A percentile compares a stretch with the other conserved stretches of the same genome.
These are phyloP conservation scores for Pipistrellus pygmaeus DNA, from an alignment of 2,797 vertebrate species.

Conservation along the genomic window DNA sequence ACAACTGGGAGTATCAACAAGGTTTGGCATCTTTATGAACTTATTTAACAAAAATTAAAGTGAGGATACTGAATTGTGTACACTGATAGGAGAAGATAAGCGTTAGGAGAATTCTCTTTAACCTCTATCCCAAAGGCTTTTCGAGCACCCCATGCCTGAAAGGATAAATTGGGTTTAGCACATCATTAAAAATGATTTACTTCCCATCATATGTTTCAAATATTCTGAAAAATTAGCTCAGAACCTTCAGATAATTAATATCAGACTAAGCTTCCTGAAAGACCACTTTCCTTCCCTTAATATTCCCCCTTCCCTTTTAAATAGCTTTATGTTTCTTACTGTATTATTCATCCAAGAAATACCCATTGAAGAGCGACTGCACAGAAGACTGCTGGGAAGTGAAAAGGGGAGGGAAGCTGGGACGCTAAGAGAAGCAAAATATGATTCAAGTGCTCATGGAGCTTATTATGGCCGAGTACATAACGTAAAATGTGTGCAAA, in stretches of 20 bases:
- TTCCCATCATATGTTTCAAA: slow-evolving; percentile 38
- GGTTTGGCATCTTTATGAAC: neutral
- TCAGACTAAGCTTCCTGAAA: neutral
- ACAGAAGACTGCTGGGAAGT: neutral
- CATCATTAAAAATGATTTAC: slow-evolving; percentile 24
- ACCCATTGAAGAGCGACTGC: neutral
- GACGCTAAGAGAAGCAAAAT: neutral
- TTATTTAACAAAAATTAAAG: neutral
- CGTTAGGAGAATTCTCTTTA: slow-evolving; percentile 32
- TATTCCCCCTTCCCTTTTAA: neutral
- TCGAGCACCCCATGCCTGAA: neutral
- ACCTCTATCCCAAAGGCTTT: neutral
- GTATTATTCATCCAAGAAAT: slow-evolving; percentile 30
- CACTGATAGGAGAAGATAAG: neutral
- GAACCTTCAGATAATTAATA: slow-evolving; percentile 14
- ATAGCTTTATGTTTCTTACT: slow-evolving; percentile 27
- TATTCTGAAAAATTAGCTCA: slow-evolving; percentile 63
- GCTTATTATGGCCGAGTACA: neutral
- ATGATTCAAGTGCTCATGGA: neutral
- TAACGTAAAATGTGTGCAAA: neutral
- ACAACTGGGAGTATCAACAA: neutral
- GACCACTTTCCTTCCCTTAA: neutral
- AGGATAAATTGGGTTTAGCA: neutral
- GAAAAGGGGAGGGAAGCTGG: neutral
- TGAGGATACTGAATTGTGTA: neutral